Evolutionary conservation across 2,113 vertebrate species (phyloP).

Genomic region (Scophthalmus maximus): DNA sequence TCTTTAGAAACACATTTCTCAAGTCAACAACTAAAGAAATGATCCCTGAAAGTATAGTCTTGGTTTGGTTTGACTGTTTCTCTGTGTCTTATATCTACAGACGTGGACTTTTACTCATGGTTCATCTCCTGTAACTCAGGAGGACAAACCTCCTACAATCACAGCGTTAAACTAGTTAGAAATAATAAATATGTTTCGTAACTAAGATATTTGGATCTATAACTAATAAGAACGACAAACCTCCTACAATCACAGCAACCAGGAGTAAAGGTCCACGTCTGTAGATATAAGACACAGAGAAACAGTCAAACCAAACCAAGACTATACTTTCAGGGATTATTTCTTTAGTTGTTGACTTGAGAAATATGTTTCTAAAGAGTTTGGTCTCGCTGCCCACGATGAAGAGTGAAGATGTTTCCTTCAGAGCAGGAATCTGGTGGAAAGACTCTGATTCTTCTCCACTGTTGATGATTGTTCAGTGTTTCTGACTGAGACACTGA

Average conservation of each 20-base stretch:
- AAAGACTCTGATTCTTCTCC: conserved; percentile 1
- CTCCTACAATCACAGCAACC: too few species aligned
- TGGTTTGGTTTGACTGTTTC: neutral
- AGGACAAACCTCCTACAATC: too few species aligned
- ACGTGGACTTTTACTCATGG: neutral
- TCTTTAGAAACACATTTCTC: conserved; percentile 42
- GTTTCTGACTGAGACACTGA: neutral
- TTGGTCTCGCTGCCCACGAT: conserved; percentile 46
- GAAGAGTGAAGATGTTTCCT: conserved; percentile 41
- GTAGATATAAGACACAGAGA: neutral
- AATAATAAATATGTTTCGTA: too few species aligned
- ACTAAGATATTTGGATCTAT: too few species aligned
- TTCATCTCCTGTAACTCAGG: too few species aligned
- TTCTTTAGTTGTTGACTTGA: conserved; percentile 53
- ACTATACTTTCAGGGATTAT: conserved; percentile 67
- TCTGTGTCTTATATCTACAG: neutral
- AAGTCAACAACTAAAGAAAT: conserved; percentile 62
- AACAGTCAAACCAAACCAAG: conserved; percentile 4
- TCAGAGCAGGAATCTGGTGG: conserved; percentile 49
- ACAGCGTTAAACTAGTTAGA: too few species aligned
- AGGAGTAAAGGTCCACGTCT: too few species aligned
- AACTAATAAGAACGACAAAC: too few species aligned
- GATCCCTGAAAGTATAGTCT: conserved; percentile 55
- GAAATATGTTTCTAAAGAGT: conserved; percentile 57
- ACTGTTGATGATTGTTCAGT: conserved; percentile 53